Evolutionary conservation across 2,113 vertebrate genomes (phyloP), one percentile per base, ranked within the genome.

Genomic region (Peromyscus leucopus): DNA sequence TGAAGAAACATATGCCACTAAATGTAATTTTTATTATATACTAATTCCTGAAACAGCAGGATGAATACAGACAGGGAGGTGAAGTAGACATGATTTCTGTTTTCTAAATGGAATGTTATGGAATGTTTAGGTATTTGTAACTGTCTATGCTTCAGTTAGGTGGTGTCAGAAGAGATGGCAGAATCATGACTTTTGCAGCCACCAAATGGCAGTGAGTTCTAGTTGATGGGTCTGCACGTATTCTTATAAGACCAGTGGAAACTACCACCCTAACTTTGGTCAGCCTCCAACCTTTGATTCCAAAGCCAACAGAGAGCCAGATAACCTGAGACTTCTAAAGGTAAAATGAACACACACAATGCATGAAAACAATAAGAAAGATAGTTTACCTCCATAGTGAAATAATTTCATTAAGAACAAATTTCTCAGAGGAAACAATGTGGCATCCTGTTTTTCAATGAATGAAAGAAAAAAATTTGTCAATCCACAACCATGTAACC

Each of bases 111-210:
- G n/a, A 22, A 0, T n/a, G 19, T 11, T 31, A 33, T 19, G 2
- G n/a, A 28, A 0, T n/a, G 19, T 11, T 31, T 74, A 72, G 21
- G 39, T 74, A 63, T 86, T 4, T 3, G 9, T 42, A 1, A 6
- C 24, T 36, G 5, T 11, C 22, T 24, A 4, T 17, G 4, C 46
- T 79, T 48, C 2, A 42, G 3, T 17, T 36, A 59, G 42, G 57
- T 19, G 2, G 22, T 26, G 6, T 79, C 24, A 61, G 80, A 39
- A 17, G 63, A 71, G 33, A 26, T 7, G 42, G 46, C 2, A 39
- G 5, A 12, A 5, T 57, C 0, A 9, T 42, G 42, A 42, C 28
- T 55, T 48, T 48, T 3, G n/a, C n/a, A 1, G 24, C 1, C 1
- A 46, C 21, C 4, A 12, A 90, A 0, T 12, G 33, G 5, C 61